phyloP scores from a whole-genome alignment of 2,113 vertebrate species.

The Theristicus caerulescens region DNA sequence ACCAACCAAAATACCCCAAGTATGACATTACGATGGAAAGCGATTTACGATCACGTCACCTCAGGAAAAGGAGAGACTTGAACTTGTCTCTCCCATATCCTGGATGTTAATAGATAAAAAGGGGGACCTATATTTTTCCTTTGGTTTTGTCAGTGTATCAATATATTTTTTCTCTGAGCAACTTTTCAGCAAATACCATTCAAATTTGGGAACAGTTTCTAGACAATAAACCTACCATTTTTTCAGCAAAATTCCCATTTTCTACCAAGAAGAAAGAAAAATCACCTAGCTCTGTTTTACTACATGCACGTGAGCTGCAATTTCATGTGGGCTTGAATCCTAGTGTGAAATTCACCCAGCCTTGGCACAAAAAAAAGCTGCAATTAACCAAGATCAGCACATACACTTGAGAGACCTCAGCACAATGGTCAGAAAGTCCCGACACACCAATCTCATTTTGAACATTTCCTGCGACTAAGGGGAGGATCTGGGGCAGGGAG shows the following conservation, averaged over 20 bases:
- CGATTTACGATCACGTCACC: neutral
- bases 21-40: neutral
- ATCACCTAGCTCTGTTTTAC: neutral
- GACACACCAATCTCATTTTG: neutral
- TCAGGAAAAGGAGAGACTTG: neutral
- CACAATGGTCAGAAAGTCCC: neutral
- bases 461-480: neutral
- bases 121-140: neutral
- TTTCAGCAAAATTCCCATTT: neutral
- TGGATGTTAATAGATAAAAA: neutral
- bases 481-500: neutral
- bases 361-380: neutral
- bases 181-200: neutral
- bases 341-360: neutral
- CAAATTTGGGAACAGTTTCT: neutral
- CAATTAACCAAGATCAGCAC: neutral
- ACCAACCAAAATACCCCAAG: neutral
- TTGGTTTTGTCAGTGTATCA: neutral
- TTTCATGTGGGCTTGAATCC: accelerated
- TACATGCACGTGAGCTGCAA: neutral
- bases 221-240: neutral
- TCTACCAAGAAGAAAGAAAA: neutral
- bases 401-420: neutral
- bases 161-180: neutral
- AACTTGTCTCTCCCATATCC: neutral